These are phyloP conservation scores for Suricata suricatta DNA, from an alignment of 2,113 vertebrate genomes.

Conservation along the genomic window DNA sequence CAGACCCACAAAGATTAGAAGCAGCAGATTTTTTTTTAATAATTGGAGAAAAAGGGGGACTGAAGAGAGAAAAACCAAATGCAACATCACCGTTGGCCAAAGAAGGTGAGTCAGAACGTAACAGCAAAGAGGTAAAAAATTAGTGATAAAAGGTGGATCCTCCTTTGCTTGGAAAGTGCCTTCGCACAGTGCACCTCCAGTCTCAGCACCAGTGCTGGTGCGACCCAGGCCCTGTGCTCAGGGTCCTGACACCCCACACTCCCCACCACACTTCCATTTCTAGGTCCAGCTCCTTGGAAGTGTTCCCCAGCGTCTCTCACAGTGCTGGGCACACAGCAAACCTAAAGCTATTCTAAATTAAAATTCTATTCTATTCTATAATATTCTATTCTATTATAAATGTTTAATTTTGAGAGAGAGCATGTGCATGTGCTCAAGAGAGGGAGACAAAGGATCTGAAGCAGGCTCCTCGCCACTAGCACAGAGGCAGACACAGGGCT, in stretches of 20 bases:
- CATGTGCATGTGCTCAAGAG: too few species aligned
- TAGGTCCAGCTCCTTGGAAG: background rate
- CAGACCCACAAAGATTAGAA: slow-evolving; percentile 43
- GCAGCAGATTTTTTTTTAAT: background rate
- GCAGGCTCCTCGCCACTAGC: too few species aligned
- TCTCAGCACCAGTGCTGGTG: background rate
- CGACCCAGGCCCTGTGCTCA: background rate
- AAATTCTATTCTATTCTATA: background rate
- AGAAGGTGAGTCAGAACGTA: background rate
- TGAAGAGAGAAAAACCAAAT: slow-evolving; percentile 27
- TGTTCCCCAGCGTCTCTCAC: background rate
- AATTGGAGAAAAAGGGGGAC: slow-evolving; percentile 12
- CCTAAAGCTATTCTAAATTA: background rate
- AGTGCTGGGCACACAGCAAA: background rate
- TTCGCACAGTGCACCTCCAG: background rate
- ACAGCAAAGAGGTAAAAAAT: background rate
- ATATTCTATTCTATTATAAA: too few species aligned
- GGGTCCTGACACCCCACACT: background rate
- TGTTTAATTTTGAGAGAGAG: too few species aligned
- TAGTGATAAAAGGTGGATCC: background rate
- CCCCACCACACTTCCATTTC: background rate
- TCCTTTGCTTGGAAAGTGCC: background rate
- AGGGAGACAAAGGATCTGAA: too few species aligned
- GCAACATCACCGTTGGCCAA: background rate
- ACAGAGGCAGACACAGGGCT: too few species aligned